These are phyloP conservation scores for Argyrosomus japonicus DNA, from an alignment of 2,113 vertebrate species.

Conservation along the genomic window DNA sequence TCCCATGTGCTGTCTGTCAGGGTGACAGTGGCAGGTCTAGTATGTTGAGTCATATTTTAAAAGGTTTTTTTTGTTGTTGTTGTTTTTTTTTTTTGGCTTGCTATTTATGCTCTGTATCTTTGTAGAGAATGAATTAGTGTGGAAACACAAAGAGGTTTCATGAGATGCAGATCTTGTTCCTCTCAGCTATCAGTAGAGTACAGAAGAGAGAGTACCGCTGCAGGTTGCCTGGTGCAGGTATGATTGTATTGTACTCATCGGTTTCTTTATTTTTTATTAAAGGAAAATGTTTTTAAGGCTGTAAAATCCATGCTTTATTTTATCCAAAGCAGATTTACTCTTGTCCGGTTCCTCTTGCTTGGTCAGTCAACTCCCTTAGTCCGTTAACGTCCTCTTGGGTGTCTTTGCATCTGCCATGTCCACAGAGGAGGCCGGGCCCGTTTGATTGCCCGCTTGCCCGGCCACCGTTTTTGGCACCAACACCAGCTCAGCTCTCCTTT, in stretches of 20 bases:
- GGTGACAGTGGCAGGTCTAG: slow-evolving; percentile 4
- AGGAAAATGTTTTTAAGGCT: neutral
- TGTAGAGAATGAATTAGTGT: neutral
- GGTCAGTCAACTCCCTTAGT: too few species aligned
- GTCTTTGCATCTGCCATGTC: too few species aligned
- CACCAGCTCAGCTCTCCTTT: too few species aligned
- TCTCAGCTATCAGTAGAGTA: neutral
- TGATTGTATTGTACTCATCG: neutral
- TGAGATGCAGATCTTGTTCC: neutral
- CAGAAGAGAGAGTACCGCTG: neutral
- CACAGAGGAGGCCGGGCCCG: too few species aligned
- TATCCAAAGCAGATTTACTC: neutral
- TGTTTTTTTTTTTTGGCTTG: slow-evolving; percentile 17
- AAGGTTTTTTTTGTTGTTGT: slow-evolving; percentile 17
- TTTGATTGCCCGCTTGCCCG: too few species aligned
- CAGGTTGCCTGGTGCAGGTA: neutral
- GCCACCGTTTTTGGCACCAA: too few species aligned
- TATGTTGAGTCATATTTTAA: slow-evolving; percentile 10
- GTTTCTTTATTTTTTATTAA: neutral
- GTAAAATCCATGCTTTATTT: neutral
- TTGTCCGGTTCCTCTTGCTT: too few species aligned
- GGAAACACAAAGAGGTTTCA: neutral
- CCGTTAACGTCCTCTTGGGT: too few species aligned
- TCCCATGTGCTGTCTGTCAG: slow-evolving; percentile 28
- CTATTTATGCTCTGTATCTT: neutral